A percentile compares a stretch with the other conserved stretches of the same genome.
These are phyloP conservation scores for Myotis planiceps DNA, from an alignment of 2,797 vertebrate species.

Conservation along the genomic window DNA sequence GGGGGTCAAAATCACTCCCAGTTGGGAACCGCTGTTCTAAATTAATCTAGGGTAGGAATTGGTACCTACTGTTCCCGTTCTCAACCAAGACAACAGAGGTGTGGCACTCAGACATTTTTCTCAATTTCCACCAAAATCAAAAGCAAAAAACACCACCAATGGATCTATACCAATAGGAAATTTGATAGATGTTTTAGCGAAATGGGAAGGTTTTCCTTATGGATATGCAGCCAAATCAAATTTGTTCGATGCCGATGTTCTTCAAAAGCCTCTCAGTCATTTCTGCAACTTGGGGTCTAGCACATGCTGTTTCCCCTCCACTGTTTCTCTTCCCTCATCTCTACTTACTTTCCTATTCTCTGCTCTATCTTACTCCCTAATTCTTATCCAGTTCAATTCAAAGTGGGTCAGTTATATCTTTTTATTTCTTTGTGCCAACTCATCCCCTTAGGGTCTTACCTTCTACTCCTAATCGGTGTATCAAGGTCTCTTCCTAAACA, in stretches of 20 bases:
- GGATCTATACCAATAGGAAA: background rate
- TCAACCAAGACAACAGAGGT: background rate
- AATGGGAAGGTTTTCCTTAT: background rate
- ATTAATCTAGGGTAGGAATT: background rate
- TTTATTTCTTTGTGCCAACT: background rate
- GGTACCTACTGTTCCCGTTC: background rate
- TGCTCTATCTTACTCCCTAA: background rate
- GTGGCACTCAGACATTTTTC: background rate
- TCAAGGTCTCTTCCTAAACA: conserved; percentile 4
- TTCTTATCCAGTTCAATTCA: background rate
- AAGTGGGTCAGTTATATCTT: background rate
- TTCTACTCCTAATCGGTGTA: background rate
- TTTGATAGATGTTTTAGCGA: background rate
- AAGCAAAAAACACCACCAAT: background rate
- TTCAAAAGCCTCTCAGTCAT: background rate
- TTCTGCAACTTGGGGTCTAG: background rate
- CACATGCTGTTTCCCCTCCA: background rate
- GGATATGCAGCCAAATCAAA: background rate
- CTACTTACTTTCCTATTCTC: background rate
- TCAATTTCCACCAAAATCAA: background rate
- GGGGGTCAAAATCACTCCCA: background rate
- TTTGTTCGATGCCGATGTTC: background rate
- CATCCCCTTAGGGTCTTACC: background rate
- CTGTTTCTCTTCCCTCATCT: background rate
- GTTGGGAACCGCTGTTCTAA: background rate